Conservation (phyloP, 2,113 vertebrate genomes). For the Psettodes erumei region DNA sequence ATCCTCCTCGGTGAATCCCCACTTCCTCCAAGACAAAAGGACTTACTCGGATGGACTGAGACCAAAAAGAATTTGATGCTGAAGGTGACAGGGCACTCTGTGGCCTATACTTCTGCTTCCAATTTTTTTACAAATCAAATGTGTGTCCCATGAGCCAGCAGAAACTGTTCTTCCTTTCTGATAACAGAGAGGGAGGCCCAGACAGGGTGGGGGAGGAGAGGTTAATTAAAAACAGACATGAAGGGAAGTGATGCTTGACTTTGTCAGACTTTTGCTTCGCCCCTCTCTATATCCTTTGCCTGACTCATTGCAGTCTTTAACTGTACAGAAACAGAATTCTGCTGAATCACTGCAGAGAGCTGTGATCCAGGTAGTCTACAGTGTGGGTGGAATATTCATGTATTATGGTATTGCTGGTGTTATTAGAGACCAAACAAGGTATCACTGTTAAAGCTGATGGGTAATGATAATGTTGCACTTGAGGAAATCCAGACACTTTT, state of each 20-base stretch:
- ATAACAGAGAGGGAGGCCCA: constrained; percentile 55
- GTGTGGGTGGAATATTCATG: neutral
- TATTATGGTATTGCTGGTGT: neutral
- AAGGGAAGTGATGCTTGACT: constrained; percentile 65
- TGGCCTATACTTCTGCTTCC: constrained; percentile 28
- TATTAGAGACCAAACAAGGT: constrained; percentile 4
- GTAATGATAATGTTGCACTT: neutral
- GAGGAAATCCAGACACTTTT: constrained; percentile 45
- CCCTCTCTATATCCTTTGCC: neutral
- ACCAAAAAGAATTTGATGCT: neutral
- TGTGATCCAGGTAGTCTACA: neutral
- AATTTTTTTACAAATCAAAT: constrained; percentile 32
- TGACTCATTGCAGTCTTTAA: constrained; percentile 52
- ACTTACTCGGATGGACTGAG: neutral
- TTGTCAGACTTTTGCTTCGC: constrained; percentile 53
- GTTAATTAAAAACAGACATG: constrained; percentile 74
- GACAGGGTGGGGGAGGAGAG: constrained; percentile 64
- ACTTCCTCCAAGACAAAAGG: neutral
- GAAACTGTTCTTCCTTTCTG: constrained; percentile 29
- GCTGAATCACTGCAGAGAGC: neutral
- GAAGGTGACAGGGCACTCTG: constrained; percentile 15
- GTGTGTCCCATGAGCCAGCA: constrained; percentile 19
- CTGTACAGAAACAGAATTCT: neutral
- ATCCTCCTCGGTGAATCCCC: neutral
- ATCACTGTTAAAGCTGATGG: constrained; percentile 20